Base-by-base conservation (phyloP, 2,797 vertebrate species). In the Parauchenoglanis punctatus region DNA sequence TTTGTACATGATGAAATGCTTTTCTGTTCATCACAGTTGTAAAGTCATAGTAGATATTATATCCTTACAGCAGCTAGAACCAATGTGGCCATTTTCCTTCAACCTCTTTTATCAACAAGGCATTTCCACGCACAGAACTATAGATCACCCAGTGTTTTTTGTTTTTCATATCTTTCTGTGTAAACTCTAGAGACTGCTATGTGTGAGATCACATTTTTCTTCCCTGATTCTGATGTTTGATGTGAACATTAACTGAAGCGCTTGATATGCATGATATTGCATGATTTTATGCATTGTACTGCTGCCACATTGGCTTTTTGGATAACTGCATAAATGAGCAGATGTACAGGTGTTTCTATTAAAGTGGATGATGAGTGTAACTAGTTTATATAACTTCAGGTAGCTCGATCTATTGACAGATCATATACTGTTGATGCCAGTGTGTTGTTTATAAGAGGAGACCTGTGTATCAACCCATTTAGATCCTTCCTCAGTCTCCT, bases 401-500 rank as follows among this genome's bases (percentile, higher is more conserved):
- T 52, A 83, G 81, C 56, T 61, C 35, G 0, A 3, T 44, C 20
- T 35, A 46, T 2, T 68, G n/a, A 52, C 7, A 7, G 2, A 52
- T 68, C 63, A 31, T 52, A 49, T 49, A 52, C 23, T 67, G 4
- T 68, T 68, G 17, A 8, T 83, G 63, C 4, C 17, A 70, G 52
- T 25, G 31, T 67, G 49, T 65, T 35, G 46, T 44, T 31, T 75
- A 7, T 63, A 49, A 85, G 7, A 28, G 17, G 44, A 0, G 93
- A 99, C 98, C 97, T 99, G 98, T 8, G 98, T 98, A 88, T 99
- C 96, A 0, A 98, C 91, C 98, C 98, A 99, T 91, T 96, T 98
- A 87, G 95, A 75, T 0, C 97, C 97, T 0, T 94, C 85, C 25
- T 89, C 92, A 0, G 96, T 93, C 87, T 97, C 93, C 85, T 97